Conservation (phyloP, 2,113 vertebrate species). For the Pollimyrus isidori region DNA sequence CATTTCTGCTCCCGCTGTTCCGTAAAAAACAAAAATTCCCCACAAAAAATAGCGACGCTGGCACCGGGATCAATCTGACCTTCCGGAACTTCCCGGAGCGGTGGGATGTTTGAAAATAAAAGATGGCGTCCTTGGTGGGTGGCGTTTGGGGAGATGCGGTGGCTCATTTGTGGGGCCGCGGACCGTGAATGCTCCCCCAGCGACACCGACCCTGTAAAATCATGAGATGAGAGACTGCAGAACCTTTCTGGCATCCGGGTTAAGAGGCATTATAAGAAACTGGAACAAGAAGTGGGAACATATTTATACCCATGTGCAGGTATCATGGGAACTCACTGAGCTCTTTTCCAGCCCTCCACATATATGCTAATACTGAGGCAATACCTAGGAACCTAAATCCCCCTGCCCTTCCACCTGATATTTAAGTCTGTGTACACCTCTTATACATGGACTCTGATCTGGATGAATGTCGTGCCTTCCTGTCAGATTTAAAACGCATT, state of each 20-base stretch:
- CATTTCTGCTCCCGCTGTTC: neutral
- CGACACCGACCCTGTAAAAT: neutral
- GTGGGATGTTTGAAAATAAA: neutral
- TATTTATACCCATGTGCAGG: neutral
- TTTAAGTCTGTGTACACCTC: neutral
- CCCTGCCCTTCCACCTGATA: neutral
- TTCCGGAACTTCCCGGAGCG: neutral
- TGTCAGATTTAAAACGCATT: neutral
- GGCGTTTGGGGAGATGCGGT: neutral
- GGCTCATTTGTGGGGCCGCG: neutral
- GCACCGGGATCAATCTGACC: neutral
- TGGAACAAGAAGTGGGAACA: neutral
- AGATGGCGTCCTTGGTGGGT: neutral
- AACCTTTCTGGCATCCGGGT: neutral
- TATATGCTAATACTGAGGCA: neutral
- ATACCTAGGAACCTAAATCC: neutral
- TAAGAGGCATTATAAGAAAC: neutral
- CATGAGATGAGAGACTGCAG: neutral
- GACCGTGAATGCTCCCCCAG: neutral
- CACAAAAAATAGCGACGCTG: neutral
- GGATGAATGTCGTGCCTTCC: constrained; percentile 24
- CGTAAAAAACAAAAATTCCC: neutral
- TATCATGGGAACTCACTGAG: neutral
- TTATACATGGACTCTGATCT: neutral
- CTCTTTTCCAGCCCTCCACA: neutral